These are phyloP conservation scores for Enoplosus armatus DNA, from an alignment of 2,797 vertebrate genomes.

Conservation along the genomic window DNA sequence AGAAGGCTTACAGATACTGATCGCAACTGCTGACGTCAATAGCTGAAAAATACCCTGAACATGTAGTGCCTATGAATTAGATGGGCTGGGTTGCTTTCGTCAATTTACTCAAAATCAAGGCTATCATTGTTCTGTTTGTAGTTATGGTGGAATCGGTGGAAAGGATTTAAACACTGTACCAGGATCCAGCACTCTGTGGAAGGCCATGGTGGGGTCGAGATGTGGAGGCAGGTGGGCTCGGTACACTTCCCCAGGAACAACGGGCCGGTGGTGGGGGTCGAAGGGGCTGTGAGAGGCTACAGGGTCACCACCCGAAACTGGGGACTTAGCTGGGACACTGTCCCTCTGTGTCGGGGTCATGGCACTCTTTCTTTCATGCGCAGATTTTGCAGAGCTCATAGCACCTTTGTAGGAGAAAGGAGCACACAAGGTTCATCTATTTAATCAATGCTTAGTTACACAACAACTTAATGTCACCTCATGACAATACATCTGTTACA, in stretches of 20 bases:
- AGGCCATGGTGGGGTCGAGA: slow-evolving; percentile 92
- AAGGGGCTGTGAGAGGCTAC: slow-evolving; percentile 93
- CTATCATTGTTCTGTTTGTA: slow-evolving; percentile 28
- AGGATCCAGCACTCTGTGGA: slow-evolving; percentile 94
- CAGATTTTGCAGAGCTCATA: slow-evolving; percentile 90
- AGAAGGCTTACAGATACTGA: slow-evolving; percentile 63
- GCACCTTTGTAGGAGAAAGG: slow-evolving; percentile 77
- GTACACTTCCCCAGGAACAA: slow-evolving; percentile 90
- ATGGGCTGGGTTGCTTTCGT: slow-evolving; percentile 42
- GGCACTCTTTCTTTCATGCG: slow-evolving; percentile 94
- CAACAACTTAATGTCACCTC: background rate
- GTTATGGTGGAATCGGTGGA: background rate
- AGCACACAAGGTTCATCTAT: slow-evolving; percentile 11
- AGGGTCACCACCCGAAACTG: slow-evolving; percentile 91
- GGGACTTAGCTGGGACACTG: slow-evolving; percentile 93
- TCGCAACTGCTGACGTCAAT: slow-evolving; percentile 64
- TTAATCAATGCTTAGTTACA: slow-evolving; percentile 4
- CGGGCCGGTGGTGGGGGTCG: slow-evolving; percentile 92
- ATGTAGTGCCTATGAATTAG: slow-evolving; percentile 66
- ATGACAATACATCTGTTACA: slow-evolving; percentile 5
- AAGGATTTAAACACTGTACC: slow-evolving; percentile 82
- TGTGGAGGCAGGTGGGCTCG: slow-evolving; percentile 92
- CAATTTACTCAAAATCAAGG: slow-evolving; percentile 27
- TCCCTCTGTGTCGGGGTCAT: slow-evolving; percentile 96
- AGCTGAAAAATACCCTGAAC: slow-evolving; percentile 50